A percentile compares a stretch with the other conserved stretches of the same genome.
Conservation (phyloP, 1,140 invertebrate species). For the Episyrphus balteatus region DNA sequence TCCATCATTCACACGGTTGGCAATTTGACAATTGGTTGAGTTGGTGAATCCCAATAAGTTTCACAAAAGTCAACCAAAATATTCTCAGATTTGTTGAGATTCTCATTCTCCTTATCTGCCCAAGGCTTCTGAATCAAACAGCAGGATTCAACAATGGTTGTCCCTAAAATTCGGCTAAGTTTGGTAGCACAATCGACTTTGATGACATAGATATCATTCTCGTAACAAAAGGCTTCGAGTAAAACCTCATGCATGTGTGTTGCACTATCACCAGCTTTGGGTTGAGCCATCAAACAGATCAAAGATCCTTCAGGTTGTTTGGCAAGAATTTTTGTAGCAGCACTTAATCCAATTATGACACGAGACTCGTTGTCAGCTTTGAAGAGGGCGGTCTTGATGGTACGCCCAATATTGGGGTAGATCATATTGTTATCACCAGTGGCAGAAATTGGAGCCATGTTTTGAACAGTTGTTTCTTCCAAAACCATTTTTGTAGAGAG, state of each 20-base stretch:
- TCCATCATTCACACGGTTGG: conserved; percentile 41
- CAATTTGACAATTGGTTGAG: conserved; percentile 43
- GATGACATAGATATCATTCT: conserved; percentile 56
- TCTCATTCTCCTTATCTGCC: conserved; percentile 38
- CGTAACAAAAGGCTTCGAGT: conserved; percentile 56
- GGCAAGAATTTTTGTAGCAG: conserved; percentile 47
- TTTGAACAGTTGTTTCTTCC: no score
- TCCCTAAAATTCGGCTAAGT: conserved; percentile 40
- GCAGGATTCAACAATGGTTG: conserved; percentile 38
- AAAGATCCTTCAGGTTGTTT: conserved; percentile 47
- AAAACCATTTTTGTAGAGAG: no score
- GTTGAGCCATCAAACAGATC: conserved; percentile 50
- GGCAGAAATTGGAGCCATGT: no score
- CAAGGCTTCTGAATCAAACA: conserved; percentile 43
- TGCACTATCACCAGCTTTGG: conserved; percentile 47
- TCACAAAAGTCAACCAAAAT: conserved; percentile 45
- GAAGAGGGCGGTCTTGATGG: conserved; percentile 44
- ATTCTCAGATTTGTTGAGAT: conserved; percentile 39
- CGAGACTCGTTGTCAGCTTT: conserved; percentile 46
- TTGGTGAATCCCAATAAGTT: conserved; percentile 40
- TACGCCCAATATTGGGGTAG: conserved; percentile 37
- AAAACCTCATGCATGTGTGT: conserved; percentile 58
- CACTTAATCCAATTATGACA: conserved; percentile 48
- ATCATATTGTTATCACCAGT: conserved; percentile 9
- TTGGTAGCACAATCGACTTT: conserved; percentile 47